Evolutionary conservation across 2,888 invertebrate genomes (phyloP), one percentile per base, ranked within the genome.

Genomic region (Gastracanthus pulcherrimus): DNA sequence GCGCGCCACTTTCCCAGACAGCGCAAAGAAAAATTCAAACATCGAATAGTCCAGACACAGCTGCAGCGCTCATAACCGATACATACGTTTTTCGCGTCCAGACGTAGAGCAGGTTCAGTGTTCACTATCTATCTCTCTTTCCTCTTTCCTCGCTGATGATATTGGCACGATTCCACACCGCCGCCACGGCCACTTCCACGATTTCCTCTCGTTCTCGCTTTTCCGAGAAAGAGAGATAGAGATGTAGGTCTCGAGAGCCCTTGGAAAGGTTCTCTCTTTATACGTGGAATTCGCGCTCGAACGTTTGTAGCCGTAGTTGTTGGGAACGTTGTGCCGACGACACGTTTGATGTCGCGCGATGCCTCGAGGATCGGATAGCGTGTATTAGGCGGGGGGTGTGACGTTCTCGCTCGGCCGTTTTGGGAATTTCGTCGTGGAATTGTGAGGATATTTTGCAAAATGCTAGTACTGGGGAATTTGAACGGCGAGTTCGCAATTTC

Each of bases 291-390:
- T 55, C 55, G 55, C n/a, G n/a, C n/a, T n/a, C n/a, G n/a, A n/a
- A n/a, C n/a, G n/a, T n/a, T n/a, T n/a, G n/a, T n/a, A n/a, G n/a
- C n/a, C n/a, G n/a, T n/a, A n/a, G n/a, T n/a, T n/a, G n/a, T n/a
- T 55, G 9, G 55, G 26, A 7, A 51, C 7, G 19, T 23, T 7
- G 26, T 55, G 55, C 55, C 55, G 55, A 55, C 11, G 55, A 55
- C 55, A 55, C 55, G n/a, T 55, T 55, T 55, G 51, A 51, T 51
- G 23, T 19, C 51, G n/a, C n/a, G n/a, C n/a, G n/a, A n/a, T n/a
- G n/a, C 19, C 7, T 41, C 45, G 45, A 16, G 16, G 45, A 45
- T 13, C 0, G 45, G 45, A 4, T 16, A n/a, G n/a, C n/a, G n/a
- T 45, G n/a, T n/a, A 13, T 7, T 45, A 16, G 13, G 16, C 16